Conservation (phyloP, 1,140 invertebrate species). For the Tyrophagus putrescentiae region DNA sequence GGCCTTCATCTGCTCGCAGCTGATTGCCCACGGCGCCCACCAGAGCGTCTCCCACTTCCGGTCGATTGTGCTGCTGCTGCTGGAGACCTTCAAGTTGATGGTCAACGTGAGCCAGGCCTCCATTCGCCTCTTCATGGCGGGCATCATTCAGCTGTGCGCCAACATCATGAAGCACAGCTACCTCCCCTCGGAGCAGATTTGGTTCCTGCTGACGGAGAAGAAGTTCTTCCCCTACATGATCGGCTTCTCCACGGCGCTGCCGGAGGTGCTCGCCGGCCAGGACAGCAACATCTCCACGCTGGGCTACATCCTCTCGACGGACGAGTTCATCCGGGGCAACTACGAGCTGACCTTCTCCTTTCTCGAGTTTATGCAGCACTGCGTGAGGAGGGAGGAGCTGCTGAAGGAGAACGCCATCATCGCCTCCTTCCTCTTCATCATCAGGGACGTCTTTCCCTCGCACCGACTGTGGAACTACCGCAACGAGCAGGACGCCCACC, state of each 20-base stretch:
- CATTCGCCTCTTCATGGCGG: conserved; percentile 8
- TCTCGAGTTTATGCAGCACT: conserved; percentile 31
- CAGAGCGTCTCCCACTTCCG: background rate
- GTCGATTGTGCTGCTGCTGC: background rate
- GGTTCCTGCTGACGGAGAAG: conserved; percentile 33
- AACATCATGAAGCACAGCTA: background rate
- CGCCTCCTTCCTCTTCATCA: conserved; percentile 32
- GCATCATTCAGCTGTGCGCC: conserved; percentile 10
- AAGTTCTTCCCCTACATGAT: conserved; percentile 34
- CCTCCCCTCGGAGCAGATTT: conserved; percentile 26
- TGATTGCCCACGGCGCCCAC: conserved; percentile 2
- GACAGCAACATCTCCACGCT: conserved; percentile 33
- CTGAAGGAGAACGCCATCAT: conserved; percentile 30
- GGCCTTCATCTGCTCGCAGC: conserved; percentile 13
- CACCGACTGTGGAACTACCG: conserved; percentile 36
- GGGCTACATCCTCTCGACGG: conserved; percentile 33
- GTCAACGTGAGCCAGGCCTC: background rate
- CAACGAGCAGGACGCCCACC: conserved; percentile 28
- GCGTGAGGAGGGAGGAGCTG: conserved; percentile 28
- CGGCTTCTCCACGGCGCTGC: conserved; percentile 20
- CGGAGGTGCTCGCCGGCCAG: conserved; percentile 29
- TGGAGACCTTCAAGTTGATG: conserved; percentile 14
- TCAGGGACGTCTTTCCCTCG: conserved; percentile 35
- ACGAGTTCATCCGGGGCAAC: conserved; percentile 33
- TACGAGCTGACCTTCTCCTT: conserved; percentile 35